Evolutionary conservation across 2,113 vertebrate species (phyloP), one percentile per base, ranked within the genome.

Genomic region (Engystomops pustulosus): DNA sequence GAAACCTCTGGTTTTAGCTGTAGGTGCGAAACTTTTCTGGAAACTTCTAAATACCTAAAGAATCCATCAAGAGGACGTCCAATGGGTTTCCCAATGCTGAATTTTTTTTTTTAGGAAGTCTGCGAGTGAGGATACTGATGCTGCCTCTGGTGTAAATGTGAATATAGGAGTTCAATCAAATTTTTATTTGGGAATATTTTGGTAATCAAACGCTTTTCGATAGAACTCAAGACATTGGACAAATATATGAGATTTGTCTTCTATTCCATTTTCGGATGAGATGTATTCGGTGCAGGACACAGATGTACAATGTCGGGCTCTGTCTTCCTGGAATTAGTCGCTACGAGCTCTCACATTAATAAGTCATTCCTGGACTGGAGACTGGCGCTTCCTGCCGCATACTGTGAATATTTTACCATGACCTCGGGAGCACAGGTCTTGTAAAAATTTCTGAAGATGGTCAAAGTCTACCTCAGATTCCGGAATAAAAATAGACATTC

Each of bases 351-450:
- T 49, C 7, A 4, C 49, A 53, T 53, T 32, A 70, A 49, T 69
- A 79, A 79, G 62, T 65, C 23, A 60, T n/a, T n/a, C 38, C 38
- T 5, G 38, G 6, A 15, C 10, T 30, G 58, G 15, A 23, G 27
- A 20, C 20, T 30, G 27, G 30, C 25, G 2, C 27, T 15, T 30
- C 14, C 25, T 49, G n/a, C 47, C 47, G 32, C 45, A 49, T 80
- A 32, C 38, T 20, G 36, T 47, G 49, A 79, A 79, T 44, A 3
- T 34, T 80, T 67, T 47, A 67, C n/a, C 41, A 38, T 55, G 51
- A 77, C 77, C 55, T 47, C 23, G 7, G 47, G 79, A 70, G 9
- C 17, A 15, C 67, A 71, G 79, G 70, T 71, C 62, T 32, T 41
- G 11, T 12, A 25, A 18, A 34, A 3, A 15, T 25, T 58, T 55